Base-by-base conservation (phyloP, 1,140 invertebrate species). In the Pseudomyrmex pallidus region DNA sequence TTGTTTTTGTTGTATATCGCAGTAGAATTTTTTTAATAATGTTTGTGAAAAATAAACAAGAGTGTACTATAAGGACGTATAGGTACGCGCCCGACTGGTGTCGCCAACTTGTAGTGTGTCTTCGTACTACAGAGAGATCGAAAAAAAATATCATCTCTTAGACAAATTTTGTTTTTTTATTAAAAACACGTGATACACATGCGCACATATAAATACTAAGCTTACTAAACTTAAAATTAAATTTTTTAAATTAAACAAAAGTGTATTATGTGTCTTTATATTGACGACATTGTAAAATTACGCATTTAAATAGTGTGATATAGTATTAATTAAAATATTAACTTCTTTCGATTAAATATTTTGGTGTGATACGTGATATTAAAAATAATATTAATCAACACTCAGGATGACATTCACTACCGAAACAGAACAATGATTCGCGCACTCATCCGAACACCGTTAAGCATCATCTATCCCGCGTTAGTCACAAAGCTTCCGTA, bases 381-480 rank as follows among this genome's bases (percentile, higher is more conserved):
- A 35, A 52, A 22, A 15, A 22, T 20, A 15, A 22, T 20, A 76
- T 52, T 54, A 77, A 67, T 25, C 25, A 15, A 5, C 17, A 48
- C 57, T 46, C n/a, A 20, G 35, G 54, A 76, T 5, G 20, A 67
- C 44, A 77, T 44, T 22, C 48, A 12, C 5, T 66, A 12, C 35
- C 74, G 48, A 54, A 35, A 57, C 66, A 72, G 20, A 72, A 59
- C 20, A 59, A 2, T 13, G 54, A 80, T 17, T 80, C 56, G 54
- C 76, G 66, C 44, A 35, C 20, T 80, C 25, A 82, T 63, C 15
- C 50, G 22, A 59, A 25, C 13, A 48, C 20, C 35, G 52, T 54
- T 74, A 54, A 46, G 50, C 56, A 54, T 85, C 52, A 82, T 67
- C 80, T 83, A 52, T 57, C 54, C 22, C 54, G 20, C 76, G 56